Percentiles rank a stretch among this genome's conserved stretches.
Evolutionary conservation across 2,113 vertebrate species (phyloP).

Genomic region (Eurystomus gularis): DNA sequence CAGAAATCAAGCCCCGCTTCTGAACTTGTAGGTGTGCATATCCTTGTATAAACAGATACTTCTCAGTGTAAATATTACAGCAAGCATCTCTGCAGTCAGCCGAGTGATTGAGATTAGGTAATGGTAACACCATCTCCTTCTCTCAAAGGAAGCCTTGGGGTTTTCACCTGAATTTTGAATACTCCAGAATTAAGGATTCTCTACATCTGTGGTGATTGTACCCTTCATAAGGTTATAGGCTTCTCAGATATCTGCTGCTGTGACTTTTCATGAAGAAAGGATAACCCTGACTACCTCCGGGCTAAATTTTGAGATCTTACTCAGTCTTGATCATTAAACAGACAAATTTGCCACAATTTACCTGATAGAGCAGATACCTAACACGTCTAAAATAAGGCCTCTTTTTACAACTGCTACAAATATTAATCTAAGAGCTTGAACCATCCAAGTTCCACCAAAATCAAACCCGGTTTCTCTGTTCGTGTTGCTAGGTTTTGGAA

Average conservation of each 20-base stretch:
- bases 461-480: background rate
- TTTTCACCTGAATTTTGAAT: background rate
- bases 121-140: background rate
- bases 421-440: background rate
- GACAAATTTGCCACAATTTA: background rate
- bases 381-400: background rate
- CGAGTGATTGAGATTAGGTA: background rate
- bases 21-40: fast-evolving
- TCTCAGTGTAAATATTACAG: background rate
- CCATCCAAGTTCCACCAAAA: background rate
- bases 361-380: background rate
- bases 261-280: background rate
- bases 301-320: background rate
- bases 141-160: background rate
- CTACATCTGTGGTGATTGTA: background rate
- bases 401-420: background rate
- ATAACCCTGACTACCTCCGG: background rate
- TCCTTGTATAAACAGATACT: background rate
- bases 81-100: background rate
- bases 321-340: background rate
- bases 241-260: background rate
- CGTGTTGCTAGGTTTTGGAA: background rate
- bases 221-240: background rate
- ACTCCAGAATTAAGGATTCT: background rate
- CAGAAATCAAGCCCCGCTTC: background rate